These are phyloP conservation scores for Rhombomys opimus DNA, from an alignment of 2,113 vertebrate genomes.

Conservation along the genomic window DNA sequence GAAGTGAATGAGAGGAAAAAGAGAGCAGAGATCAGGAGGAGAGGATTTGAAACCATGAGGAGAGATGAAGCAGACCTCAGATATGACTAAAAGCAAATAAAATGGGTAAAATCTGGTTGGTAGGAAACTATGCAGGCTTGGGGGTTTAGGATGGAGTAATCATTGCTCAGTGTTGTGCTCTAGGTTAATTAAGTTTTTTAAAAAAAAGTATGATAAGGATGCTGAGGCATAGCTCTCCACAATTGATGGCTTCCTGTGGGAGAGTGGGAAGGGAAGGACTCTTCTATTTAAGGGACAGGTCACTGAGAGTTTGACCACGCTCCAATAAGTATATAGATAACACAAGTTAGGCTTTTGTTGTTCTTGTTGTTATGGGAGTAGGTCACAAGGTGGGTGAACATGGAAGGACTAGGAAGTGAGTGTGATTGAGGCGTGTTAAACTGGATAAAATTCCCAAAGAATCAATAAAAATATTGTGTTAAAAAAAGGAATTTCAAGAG, in stretches of 20 bases:
- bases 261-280: not conserved
- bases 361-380: not conserved
- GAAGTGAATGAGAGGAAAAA: too few relatives aligned
- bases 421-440: not conserved
- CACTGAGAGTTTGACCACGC: not conserved
- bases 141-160: too few relatives aligned
- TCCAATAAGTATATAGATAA: not conserved
- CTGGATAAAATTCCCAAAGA: not conserved
- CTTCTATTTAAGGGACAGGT: not conserved
- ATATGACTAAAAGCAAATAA: too few relatives aligned
- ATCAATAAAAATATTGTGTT: not conserved
- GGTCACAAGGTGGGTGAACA: not conserved
- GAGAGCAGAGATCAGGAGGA: too few relatives aligned
- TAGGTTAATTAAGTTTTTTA: too few relatives aligned
- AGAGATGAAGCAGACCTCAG: too few relatives aligned
- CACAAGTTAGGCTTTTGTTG: not conserved
- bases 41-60: too few relatives aligned
- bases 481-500: not conserved
- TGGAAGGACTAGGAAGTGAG: not conserved
- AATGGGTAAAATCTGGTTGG: too few relatives aligned
- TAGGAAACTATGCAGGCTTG: too few relatives aligned
- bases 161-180: too few relatives aligned
- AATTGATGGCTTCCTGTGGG: not conserved
- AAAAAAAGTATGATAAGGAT: not conserved
- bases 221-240: not conserved